Evolutionary conservation across 2,797 vertebrate genomes (phyloP).

Genomic region (Salarias fasciatus): DNA sequence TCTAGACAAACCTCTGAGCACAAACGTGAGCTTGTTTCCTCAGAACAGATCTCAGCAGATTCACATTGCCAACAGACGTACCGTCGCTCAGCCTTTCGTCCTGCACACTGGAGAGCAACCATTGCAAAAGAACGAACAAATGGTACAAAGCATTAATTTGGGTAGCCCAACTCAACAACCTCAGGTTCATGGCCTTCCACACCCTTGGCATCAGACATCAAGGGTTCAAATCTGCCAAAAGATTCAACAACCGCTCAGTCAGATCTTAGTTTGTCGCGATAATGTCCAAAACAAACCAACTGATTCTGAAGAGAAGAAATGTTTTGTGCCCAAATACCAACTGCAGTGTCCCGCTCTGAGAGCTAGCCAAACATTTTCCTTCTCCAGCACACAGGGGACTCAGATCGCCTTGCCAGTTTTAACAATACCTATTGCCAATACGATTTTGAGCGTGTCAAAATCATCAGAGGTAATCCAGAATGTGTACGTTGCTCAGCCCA

Average conservation of each 20-base stretch:
- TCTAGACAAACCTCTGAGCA: constrained; percentile 75
- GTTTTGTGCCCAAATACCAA: constrained; percentile 95
- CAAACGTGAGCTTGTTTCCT: constrained; percentile 74
- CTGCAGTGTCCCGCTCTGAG: constrained; percentile 85
- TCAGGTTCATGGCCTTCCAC: constrained; percentile 82
- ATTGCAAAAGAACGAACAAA: constrained; percentile 70
- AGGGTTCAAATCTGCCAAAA: constrained; percentile 80
- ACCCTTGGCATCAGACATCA: constrained; percentile 83
- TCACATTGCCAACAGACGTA: constrained; percentile 70
- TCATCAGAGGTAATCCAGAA: constrained; percentile 79
- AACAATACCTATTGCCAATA: constrained; percentile 80
- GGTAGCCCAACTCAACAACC: constrained; percentile 81
- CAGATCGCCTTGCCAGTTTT: constrained; percentile 80
- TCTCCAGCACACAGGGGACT: constrained; percentile 77
- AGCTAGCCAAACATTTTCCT: constrained; percentile 82
- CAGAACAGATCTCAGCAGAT: constrained; percentile 80
- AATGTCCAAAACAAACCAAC: constrained; percentile 69
- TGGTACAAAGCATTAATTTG: constrained; percentile 84
- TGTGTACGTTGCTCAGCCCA: constrained; percentile 76
- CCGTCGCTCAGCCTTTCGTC: constrained; percentile 72
- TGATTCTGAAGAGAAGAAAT: constrained; percentile 70
- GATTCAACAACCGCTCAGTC: constrained; percentile 61
- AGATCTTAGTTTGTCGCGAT: constrained; percentile 75
- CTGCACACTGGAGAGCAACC: constrained; percentile 71
- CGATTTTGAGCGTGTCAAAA: constrained; percentile 74